Base-by-base conservation (phyloP, 2,888 invertebrate genomes). In the Nymphalis polychloros region DNA sequence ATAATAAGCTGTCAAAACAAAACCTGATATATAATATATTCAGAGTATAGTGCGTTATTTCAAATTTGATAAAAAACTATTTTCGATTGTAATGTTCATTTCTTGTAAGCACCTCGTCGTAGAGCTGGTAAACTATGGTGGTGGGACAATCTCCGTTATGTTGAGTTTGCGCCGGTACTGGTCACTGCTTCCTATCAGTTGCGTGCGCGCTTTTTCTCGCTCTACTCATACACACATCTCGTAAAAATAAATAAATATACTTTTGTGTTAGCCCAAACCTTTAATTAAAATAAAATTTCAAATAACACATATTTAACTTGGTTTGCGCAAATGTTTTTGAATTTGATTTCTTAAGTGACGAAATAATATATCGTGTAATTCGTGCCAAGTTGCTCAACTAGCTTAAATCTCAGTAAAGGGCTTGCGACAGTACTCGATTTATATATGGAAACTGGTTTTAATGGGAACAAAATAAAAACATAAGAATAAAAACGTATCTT, bases 331-430 rank as follows among this genome's bases (percentile, higher is more conserved):
- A 55, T 8, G 7, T 13, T 55, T n/a, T 55, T 17, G 6, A 27
- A 31, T 13, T 16, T 1, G 5, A 27, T 27, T 27, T 31, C 31
- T 31, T 31, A 31, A 55, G 31, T 55, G 27, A 17, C 17, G 53
- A 55, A 55, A 55, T 55, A 59, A 63, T 59, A 50, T 47, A 63
- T 61, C 67, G 70, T 59, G 70, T 73, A 72, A 76, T 73, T 71
- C 69, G 74, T 73, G 76, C 59, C 73, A 46, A 73, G 71, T 74
- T 72, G 53, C 74, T 65, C 61, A 70, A 73, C 64, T 47, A 70
- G 72, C 73, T 71, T 80, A 79, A 77, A 79, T 79, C 78, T 73
- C 63, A 83, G 85, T 85, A 83, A 84, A 83, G 80, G 84, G 82
- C 70, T 60, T 64, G 63, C 53, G 47, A 67, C 62, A 68, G 52